Conservation (phyloP, 2,888 invertebrate genomes). For the Yponomeuta evonymella region DNA sequence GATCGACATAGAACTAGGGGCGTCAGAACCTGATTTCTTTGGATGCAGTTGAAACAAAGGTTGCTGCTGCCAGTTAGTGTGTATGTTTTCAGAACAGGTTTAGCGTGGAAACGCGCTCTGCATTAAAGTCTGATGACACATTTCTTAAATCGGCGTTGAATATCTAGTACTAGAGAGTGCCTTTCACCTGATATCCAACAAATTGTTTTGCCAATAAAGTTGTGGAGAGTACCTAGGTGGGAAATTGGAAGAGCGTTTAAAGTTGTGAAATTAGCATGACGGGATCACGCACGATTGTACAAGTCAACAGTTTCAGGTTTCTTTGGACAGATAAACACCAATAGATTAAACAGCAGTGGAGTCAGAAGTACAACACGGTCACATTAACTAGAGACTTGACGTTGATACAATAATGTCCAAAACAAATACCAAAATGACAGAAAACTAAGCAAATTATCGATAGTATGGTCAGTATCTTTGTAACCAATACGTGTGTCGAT, state of each 20-base stretch:
- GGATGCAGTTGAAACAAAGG: conserved; percentile 44
- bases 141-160: conserved; percentile 6
- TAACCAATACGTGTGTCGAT: no score
- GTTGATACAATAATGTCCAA: no score
- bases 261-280: conserved; percentile 7
- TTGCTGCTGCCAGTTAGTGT: conserved; percentile 23
- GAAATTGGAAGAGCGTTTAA: not conserved
- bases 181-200: no score
- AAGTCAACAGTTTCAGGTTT: not conserved
- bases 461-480: no score
- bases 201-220: no score
- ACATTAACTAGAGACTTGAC: no score
- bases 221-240: not conserved
- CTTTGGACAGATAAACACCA: not conserved
- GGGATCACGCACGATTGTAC: not conserved
- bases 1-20: conserved; percentile 16
- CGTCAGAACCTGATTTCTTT: not conserved
- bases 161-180: not conserved
- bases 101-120: conserved; percentile 62
- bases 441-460: no score
- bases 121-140: conserved; percentile 24
- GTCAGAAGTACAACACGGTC: no score
- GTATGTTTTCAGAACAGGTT: conserved; percentile 56
- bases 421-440: no score
- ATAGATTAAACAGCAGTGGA: not conserved